phyloP scores from a whole-genome alignment of 2,888 invertebrate species.

The Anagyrus pseudococci region DNA sequence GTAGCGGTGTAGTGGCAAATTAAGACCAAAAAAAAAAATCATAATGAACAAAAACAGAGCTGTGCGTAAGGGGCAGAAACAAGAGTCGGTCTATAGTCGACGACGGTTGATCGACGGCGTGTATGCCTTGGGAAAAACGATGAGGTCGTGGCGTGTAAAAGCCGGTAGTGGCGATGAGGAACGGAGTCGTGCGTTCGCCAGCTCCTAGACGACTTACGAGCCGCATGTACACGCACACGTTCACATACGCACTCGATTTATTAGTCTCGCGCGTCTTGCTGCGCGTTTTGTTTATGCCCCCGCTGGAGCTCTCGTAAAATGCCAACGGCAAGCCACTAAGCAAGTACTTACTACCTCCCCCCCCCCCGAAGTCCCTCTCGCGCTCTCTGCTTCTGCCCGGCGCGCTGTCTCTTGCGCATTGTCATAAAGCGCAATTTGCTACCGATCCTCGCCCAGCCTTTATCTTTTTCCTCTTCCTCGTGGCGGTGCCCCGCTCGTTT shows the following conservation, averaged over 20 bases:
- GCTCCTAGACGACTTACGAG: too few species aligned
- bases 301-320: slow-evolving; percentile 28
- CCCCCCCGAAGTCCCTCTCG: too few species aligned
- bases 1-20: too few species aligned
- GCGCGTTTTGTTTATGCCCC: slow-evolving; percentile 47
- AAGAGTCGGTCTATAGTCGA: too few species aligned
- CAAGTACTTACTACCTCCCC: background rate
- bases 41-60: too few species aligned
- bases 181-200: too few species aligned
- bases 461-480: background rate
- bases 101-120: too few species aligned
- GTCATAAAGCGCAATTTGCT: slow-evolving; percentile 25
- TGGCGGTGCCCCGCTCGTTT: slow-evolving; percentile 6
- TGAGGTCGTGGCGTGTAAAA: too few species aligned
- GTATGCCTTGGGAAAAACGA: too few species aligned
- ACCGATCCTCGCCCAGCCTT: slow-evolving; percentile 3
- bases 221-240: background rate
- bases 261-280: slow-evolving; percentile 40
- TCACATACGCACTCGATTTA: slow-evolving; percentile 44
- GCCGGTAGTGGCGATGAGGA: too few species aligned
- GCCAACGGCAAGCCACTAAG: background rate
- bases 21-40: too few species aligned
- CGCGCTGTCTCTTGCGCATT: slow-evolving; percentile 24
- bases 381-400: slow-evolving; percentile 18
- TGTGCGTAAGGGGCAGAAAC: too few species aligned